Percentiles rank a stretch among this genome's conserved stretches.
Conservation (phyloP, 1,140 invertebrate genomes). For the Drosophila nasuta region DNA sequence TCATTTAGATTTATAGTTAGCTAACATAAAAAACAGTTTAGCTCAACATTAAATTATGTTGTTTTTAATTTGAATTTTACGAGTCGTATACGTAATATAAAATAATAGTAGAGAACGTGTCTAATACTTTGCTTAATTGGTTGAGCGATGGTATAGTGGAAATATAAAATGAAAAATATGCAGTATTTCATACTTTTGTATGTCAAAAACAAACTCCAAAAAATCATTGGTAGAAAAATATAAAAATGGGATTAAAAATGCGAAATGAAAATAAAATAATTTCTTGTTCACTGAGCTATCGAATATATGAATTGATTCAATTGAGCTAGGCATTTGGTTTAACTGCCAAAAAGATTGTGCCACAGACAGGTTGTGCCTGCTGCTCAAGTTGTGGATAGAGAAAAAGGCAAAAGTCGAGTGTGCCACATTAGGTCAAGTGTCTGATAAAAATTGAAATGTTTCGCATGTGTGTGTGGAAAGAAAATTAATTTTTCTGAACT, state of each 20-base stretch:
- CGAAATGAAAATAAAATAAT: constrained; percentile 35
- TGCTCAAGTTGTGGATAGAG: not conserved
- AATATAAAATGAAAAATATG: too few species aligned
- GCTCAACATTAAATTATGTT: too few species aligned
- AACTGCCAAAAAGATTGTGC: constrained; percentile 8
- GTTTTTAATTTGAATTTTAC: too few species aligned
- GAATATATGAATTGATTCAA: not conserved
- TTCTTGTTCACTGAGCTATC: constrained; percentile 35
- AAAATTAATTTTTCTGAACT: constrained; percentile 60
- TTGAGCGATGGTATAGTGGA: too few species aligned
- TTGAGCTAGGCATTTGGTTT: not conserved
- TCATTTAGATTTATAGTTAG: too few species aligned
- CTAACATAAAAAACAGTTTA: too few species aligned
- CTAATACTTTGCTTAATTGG: too few species aligned
- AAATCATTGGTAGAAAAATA: not conserved
- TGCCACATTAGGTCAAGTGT: constrained; percentile 51
- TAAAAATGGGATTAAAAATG: constrained; percentile 22
- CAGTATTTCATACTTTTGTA: not conserved
- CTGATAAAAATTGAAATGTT: constrained; percentile 57
- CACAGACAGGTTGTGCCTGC: not conserved
- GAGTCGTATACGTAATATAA: too few species aligned
- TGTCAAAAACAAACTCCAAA: not conserved
- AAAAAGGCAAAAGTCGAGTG: not conserved
- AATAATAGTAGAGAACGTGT: too few species aligned
- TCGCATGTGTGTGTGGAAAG: constrained; percentile 32